A percentile compares a stretch with the other conserved stretches of the same genome.
Conservation (phyloP, 2,888 invertebrate species). For the Platycheirus rosarum region DNA sequence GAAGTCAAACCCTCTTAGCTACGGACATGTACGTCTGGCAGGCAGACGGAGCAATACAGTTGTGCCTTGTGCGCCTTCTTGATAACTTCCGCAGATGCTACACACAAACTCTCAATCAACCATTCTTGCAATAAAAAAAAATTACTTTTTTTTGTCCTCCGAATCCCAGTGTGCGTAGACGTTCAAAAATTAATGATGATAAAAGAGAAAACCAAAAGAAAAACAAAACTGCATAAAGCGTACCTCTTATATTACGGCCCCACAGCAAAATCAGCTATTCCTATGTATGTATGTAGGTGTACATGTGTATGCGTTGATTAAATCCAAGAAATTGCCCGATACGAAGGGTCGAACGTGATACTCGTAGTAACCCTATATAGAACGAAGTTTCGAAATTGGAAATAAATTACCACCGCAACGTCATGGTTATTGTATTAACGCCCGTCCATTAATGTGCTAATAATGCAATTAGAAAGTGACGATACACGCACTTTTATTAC, state of each 20-base stretch:
- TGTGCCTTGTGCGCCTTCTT: slow-evolving; percentile 41
- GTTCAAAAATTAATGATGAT: not conserved
- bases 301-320: slow-evolving; percentile 35
- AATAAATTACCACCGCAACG: slow-evolving; percentile 19
- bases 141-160: slow-evolving; percentile 19
- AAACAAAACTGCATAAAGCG: slow-evolving; percentile 15
- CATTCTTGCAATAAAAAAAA: too few relatives aligned
- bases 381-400: slow-evolving; percentile 29
- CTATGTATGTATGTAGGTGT: slow-evolving; percentile 25
- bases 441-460: too few relatives aligned
- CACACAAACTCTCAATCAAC: not conserved
- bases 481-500: too few relatives aligned
- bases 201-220: slow-evolving; percentile 31
- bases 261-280: slow-evolving; percentile 39
- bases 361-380: slow-evolving; percentile 17
- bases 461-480: too few relatives aligned
- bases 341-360: slow-evolving; percentile 50
- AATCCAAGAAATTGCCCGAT: slow-evolving; percentile 53
- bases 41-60: slow-evolving; percentile 34
- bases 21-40: not conserved
- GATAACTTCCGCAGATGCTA: slow-evolving; percentile 67
- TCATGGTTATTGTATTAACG: too few relatives aligned
- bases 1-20: not conserved
- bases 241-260: slow-evolving; percentile 40
- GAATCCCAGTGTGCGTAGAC: slow-evolving; percentile 36